Evolutionary conservation across 2,888 invertebrate genomes (phyloP), one percentile per base, ranked within the genome.

Genomic region (Drosophila maculinotata): DNA sequence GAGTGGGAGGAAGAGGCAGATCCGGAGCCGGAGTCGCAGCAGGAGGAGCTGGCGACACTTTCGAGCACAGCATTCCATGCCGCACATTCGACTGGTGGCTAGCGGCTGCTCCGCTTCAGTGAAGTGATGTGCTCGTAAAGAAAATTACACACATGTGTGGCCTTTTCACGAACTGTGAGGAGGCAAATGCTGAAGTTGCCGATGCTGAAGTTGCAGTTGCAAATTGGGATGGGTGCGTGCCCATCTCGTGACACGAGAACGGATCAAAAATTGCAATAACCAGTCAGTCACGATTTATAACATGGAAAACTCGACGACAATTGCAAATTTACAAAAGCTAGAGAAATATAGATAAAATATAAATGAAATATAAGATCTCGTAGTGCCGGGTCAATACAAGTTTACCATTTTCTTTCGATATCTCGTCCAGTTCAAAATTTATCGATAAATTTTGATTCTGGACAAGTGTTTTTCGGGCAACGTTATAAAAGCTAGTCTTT

Each of bases 101-200:
- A 45, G 39, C 51, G 51, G 38, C 41, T 38, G 54, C 51, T 38
- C 12, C 28, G 33, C 7, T 26, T 33, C 65, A 12, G 0, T 17
- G 36, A 25, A 12, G 0, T 17, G 36, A 25, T 41, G 38, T 15
- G 49, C 69, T 70, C 76, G 82, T 76, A 79, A 85, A 82, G 81
- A 76, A 77, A 83, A 82, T 83, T 79, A 83, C 80, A 73, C 86
- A 86, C 80, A 79, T 83, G 69, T 75, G 83, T 79, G 80, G 77
- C 51, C 67, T 69, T 65, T 69, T 60, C 63, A 56, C 17, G 31
- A 31, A 53, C 44, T 30, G 20, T 1, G 15, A 0, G 10, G 23
- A 9, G 20, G 15, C 17, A 7, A 14, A 8, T 8, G 23, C 23
- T 15, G 9, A n/a, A 15, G 36, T 8, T 38, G 17, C n/a, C 10